Base-by-base conservation (phyloP, 2,113 vertebrate species). In the Turnix velox region DNA sequence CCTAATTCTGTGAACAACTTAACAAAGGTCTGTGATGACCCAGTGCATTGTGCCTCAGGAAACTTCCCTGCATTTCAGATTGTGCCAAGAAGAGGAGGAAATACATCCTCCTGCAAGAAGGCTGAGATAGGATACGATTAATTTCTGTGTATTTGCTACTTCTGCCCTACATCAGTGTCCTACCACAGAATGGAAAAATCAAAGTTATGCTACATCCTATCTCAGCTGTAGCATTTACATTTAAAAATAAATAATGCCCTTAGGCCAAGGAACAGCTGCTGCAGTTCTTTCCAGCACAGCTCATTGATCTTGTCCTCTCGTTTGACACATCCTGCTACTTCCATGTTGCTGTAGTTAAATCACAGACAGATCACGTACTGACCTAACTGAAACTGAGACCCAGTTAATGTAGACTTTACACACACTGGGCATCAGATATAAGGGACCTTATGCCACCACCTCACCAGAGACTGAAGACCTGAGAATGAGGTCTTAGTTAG, bases 211-310 rank as follows among this genome's bases (percentile, higher is more conserved):
- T 58, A n/a, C 31, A 51, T 81, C 54, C 24, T 84, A 31, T 37
- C 68, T 90, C 68, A 77, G 28, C 65, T 37, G 33, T 58, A 81
- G 73, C 35, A 81, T 72, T 92, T 78, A 45, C 23, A 57, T 91
- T 96, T 82, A 72, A 92, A 95, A 95, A 90, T 80, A 96, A 93
- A 94, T 81, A 88, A 88, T 74, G 10, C 65, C 88, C 48, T 78
- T 1, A 5, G 66, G 88, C 54, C 52, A 68, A 87, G 62, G 42
- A 92, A 78, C 80, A 88, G 57, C 83, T 90, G 84, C 73, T 87
- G 52, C 52, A 65, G 52, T 54, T 75, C 84, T 71, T 82, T 75
- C 55, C 42, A 82, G 27, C 54, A 68, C 2, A 25, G 65, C 58
- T 87, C 66, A 78, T 88, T 91, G 94, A 78, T 79, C 58, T 93